Percentiles rank a stretch among this genome's conserved stretches.
These are phyloP conservation scores for Proctacanthus coquilletti DNA, from an alignment of 1,140 invertebrate species.

Conservation along the genomic window DNA sequence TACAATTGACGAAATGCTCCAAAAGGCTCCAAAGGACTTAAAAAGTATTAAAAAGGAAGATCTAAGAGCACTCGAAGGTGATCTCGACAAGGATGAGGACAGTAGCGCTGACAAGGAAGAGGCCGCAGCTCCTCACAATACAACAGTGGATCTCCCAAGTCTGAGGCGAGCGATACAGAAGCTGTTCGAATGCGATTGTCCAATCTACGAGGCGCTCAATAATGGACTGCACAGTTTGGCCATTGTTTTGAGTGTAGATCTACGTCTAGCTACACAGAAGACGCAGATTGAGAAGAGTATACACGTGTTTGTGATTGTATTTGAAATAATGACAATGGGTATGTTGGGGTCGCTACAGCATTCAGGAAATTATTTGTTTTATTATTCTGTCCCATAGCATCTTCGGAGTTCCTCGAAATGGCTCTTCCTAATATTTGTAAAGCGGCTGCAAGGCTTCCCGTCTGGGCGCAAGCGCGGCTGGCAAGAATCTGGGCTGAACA, in stretches of 20 bases:
- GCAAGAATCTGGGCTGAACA: constrained; percentile 63
- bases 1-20: constrained; percentile 32
- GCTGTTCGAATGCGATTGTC: constrained; percentile 31
- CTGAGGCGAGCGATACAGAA: constrained; percentile 45
- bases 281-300: constrained; percentile 37
- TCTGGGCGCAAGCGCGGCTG: constrained; percentile 61
- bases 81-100: constrained; percentile 72
- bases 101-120: constrained; percentile 28
- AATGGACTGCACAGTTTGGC: constrained; percentile 60
- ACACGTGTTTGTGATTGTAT: constrained; percentile 73
- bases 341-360: constrained; percentile 6
- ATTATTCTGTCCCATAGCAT: constrained; percentile 32
- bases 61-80: constrained; percentile 51
- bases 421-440: constrained; percentile 69
- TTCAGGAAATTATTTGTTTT: background rate
- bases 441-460: constrained; percentile 52
- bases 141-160: constrained; percentile 40
- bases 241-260: constrained; percentile 55
- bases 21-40: constrained; percentile 29
- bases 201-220: constrained; percentile 56
- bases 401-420: constrained; percentile 64
- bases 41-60: constrained; percentile 46
- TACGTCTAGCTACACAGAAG: constrained; percentile 42
- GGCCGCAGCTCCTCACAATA: constrained; percentile 27
- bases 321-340: constrained; percentile 73